Conservation (phyloP, 1,140 invertebrate species). For the Anadara kagoshimensis region DNA sequence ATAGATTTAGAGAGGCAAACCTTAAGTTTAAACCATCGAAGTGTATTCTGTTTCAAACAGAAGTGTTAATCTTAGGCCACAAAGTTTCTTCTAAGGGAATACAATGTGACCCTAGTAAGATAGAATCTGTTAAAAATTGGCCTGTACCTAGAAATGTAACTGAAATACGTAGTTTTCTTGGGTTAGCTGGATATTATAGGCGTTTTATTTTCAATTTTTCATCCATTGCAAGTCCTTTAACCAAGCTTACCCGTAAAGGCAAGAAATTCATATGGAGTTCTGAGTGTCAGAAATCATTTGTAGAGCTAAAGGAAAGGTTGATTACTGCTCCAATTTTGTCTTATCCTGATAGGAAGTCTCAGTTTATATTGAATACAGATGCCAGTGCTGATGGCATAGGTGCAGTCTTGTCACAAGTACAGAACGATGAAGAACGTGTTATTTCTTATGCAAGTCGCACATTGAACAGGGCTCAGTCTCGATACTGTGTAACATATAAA, state of each 20-base stretch:
- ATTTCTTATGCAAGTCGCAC: constrained; percentile 19
- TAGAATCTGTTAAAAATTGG: constrained; percentile 3
- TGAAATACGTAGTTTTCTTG: constrained; percentile 29
- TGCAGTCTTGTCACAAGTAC: constrained; percentile 22
- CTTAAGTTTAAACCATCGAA: constrained; percentile 14
- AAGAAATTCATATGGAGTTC: constrained; percentile 7
- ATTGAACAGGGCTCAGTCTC: background rate
- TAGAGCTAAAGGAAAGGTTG: constrained; percentile 17
- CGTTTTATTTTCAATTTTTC: constrained; percentile 71
- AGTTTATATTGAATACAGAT: constrained; percentile 32
- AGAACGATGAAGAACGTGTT: constrained; percentile 18
- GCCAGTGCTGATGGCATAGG: constrained; percentile 8
- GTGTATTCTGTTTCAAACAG: constrained; percentile 1
- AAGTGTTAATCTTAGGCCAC: constrained; percentile 4
- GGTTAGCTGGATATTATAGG: constrained; percentile 27
- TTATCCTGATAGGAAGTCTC: constrained; percentile 1
- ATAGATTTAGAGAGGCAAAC: constrained; percentile 42
- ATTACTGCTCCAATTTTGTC: constrained; percentile 22
- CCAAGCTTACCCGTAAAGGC: constrained; percentile 12
- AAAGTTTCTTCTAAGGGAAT: constrained; percentile 5
- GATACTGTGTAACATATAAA: constrained; percentile 8
- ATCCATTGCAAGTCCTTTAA: constrained; percentile 38
- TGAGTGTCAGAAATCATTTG: constrained; percentile 17
- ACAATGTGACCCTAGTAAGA: background rate
- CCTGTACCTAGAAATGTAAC: constrained; percentile 5